Conservation (phyloP, 2,888 invertebrate species). For the Spodoptera littoralis region DNA sequence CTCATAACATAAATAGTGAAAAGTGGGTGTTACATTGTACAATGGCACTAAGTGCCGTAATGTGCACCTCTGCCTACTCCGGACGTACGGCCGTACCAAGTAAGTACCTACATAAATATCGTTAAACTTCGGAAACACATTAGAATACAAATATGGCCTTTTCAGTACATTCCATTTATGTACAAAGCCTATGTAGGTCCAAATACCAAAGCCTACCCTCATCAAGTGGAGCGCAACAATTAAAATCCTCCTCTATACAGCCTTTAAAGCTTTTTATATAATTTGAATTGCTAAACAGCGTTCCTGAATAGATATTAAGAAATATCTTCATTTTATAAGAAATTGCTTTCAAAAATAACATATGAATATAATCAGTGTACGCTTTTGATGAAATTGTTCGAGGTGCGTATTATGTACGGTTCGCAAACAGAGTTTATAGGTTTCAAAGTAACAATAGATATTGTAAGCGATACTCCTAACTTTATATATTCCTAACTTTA, state of each 20-base stretch:
- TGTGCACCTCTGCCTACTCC: too few species aligned
- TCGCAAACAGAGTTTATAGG: constrained; percentile 1
- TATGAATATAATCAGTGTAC: constrained; percentile 35
- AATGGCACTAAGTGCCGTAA: too few species aligned
- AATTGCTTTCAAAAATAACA: constrained; percentile 59
- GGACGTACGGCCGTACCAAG: too few species aligned
- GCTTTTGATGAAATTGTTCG: constrained; percentile 26
- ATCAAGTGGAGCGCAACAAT: constrained; percentile 58
- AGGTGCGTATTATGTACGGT: constrained; percentile 14
- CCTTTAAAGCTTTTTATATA: constrained; percentile 57
- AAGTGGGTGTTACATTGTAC: too few species aligned
- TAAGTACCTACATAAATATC: too few species aligned
- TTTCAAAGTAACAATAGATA: too few species aligned
- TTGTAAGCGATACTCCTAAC: too few species aligned
- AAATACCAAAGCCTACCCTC: constrained; percentile 17
- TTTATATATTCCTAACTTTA: too few species aligned
- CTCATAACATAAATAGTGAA: too few species aligned
- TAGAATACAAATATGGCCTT: constrained; percentile 10
- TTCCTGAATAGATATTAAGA: constrained; percentile 56
- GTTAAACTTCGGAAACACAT: constrained; percentile 18
- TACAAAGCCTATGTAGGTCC: constrained; percentile 14
- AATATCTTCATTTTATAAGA: constrained; percentile 65
- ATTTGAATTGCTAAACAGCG: constrained; percentile 71
- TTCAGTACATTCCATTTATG: neutral
- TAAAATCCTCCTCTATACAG: constrained; percentile 56